Conservation (phyloP, 2,888 invertebrate genomes). For the Leptopterna dolabrata region DNA sequence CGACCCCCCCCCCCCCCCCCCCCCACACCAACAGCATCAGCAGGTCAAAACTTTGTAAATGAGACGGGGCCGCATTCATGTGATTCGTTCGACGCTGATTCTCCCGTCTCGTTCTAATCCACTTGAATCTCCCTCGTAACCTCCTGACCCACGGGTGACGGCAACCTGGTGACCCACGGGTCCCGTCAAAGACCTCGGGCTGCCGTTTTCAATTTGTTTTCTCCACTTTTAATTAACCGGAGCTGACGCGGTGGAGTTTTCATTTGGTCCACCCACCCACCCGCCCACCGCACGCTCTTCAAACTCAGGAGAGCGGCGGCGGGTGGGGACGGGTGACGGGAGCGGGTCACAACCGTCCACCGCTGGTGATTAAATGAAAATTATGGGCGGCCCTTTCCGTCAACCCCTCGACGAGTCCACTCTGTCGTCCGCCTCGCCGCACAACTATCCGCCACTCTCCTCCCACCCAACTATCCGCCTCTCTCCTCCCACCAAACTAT, state of each 20-base stretch:
- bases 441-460: not conserved
- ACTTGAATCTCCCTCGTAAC: not conserved
- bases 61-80: not conserved
- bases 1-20: too few relatives aligned
- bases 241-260: constrained; percentile 29
- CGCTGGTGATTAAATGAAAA: constrained; percentile 36
- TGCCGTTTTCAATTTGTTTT: constrained; percentile 29
- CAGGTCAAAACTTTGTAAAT: not conserved
- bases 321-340: not conserved
- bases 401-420: not conserved
- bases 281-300: not conserved
- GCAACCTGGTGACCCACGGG: not conserved
- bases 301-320: not conserved
- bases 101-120: not conserved
- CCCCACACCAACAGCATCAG: too few relatives aligned
- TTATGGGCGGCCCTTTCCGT: not conserved
- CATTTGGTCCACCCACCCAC: not conserved
- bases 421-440: not conserved
- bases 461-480: constrained; percentile 7
- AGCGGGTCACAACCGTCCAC: not conserved
- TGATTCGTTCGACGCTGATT: not conserved
- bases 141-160: not conserved
- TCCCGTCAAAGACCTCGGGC: constrained; percentile 19
- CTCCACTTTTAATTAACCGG: constrained; percentile 35
- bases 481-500: not conserved